These are phyloP conservation scores for Stratiomys singularior DNA, from an alignment of 2,888 invertebrate genomes.

Conservation along the genomic window DNA sequence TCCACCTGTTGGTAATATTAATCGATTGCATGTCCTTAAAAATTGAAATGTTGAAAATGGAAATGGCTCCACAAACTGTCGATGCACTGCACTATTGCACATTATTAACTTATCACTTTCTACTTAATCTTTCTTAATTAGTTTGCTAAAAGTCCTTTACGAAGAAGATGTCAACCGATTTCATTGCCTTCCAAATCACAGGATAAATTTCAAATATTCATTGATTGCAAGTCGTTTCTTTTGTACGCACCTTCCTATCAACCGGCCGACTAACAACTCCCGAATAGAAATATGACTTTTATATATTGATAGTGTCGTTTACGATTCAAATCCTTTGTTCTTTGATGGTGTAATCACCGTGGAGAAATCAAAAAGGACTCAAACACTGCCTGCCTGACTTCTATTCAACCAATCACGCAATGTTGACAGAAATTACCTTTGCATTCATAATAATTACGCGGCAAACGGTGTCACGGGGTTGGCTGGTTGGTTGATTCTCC, in stretches of 20 bases:
- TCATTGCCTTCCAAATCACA: neutral
- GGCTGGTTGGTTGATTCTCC: constrained; percentile 26
- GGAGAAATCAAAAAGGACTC: constrained; percentile 37
- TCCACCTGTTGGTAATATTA: constrained; percentile 71
- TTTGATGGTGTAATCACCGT: constrained; percentile 39
- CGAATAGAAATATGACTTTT: constrained; percentile 31
- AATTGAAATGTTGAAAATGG: constrained; percentile 73
- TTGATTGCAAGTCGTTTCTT: neutral
- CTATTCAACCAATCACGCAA: constrained; percentile 65
- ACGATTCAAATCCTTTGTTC: constrained; percentile 1
- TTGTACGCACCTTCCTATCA: neutral
- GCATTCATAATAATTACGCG: constrained; percentile 40
- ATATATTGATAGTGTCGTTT: constrained; percentile 32
- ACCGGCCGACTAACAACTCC: constrained; percentile 10
- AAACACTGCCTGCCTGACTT: neutral
- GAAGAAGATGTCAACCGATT: neutral
- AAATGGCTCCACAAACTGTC: constrained; percentile 58
- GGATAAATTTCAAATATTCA: neutral
- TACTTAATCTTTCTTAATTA: neutral
- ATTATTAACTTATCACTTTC: constrained; percentile 48
- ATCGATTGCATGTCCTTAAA: constrained; percentile 74
- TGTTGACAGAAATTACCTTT: constrained; percentile 63
- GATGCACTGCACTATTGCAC: constrained; percentile 57
- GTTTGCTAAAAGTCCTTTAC: too few relatives aligned
- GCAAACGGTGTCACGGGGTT: constrained; percentile 28